A percentile compares a stretch with the other conserved stretches of the same genome.
Conservation (phyloP, 2,888 invertebrate genomes). For the Malthinus seriepunctatus region DNA sequence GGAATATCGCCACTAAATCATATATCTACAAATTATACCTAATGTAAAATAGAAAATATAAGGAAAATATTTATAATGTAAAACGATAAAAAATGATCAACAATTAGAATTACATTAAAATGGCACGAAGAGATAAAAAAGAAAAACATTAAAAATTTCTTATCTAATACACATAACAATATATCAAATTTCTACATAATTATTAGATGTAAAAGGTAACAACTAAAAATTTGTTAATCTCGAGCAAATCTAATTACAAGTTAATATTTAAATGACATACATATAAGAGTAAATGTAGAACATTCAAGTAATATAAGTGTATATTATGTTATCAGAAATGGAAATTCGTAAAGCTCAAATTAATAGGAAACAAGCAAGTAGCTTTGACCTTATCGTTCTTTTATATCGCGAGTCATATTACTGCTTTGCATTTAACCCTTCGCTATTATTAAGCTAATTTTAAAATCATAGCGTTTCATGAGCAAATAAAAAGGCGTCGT, state of each 20-base stretch:
- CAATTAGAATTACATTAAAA: too few relatives aligned
- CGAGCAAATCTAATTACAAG: conserved; percentile 3
- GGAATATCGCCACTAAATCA: too few relatives aligned
- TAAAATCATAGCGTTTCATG: conserved; percentile 36
- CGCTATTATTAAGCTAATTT: conserved; percentile 41
- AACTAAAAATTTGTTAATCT: too few relatives aligned
- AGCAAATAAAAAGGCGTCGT: conserved; percentile 30
- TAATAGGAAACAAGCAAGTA: conserved; percentile 37
- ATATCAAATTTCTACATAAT: too few relatives aligned
- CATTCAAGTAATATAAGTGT: conserved; percentile 27
- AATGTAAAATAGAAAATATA: too few relatives aligned
- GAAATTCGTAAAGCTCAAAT: conserved; percentile 40
- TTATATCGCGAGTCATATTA: conserved; percentile 36
- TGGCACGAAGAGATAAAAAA: too few relatives aligned
- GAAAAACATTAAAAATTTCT: too few relatives aligned
- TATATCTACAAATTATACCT: too few relatives aligned
- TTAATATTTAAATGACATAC: conserved; percentile 23
- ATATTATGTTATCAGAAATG: conserved; percentile 38
- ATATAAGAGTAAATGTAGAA: conserved; percentile 19
- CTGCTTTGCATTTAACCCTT: conserved; percentile 35
- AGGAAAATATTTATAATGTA: too few relatives aligned
- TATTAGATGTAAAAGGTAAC: too few relatives aligned
- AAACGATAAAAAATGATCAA: too few relatives aligned
- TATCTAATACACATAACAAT: too few relatives aligned
- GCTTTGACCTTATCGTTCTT: conserved; percentile 40